Evolutionary conservation across 2,797 vertebrate species (phyloP).

Genomic region (Crocidura indochinensis): DNA sequence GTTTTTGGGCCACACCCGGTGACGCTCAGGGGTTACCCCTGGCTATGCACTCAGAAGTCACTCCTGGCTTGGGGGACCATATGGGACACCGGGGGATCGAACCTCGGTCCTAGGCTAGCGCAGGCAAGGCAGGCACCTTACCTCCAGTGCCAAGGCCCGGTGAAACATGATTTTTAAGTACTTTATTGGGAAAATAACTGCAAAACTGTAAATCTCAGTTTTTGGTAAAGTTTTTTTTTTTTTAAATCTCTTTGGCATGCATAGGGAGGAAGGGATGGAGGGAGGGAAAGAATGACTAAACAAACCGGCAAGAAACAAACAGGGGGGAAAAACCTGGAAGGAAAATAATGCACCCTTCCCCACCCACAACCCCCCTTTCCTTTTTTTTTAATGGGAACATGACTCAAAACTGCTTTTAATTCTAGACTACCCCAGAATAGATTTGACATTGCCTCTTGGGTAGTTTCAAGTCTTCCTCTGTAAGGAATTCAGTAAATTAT

Average conservation of each 20-base stretch:
- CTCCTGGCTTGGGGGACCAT: too few relatives aligned
- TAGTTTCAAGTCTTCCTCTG: slow-evolving; percentile 74
- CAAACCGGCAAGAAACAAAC: neutral
- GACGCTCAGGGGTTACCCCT: too few relatives aligned
- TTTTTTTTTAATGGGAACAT: slow-evolving; percentile 63
- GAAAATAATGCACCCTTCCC: slow-evolving; percentile 56
- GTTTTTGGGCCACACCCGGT: too few relatives aligned
- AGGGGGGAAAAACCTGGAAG: slow-evolving; percentile 49
- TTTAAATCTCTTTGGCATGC: slow-evolving; percentile 74
- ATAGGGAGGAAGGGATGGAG: slow-evolving; percentile 7
- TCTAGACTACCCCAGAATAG: slow-evolving; percentile 75
- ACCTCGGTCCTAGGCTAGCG: too few relatives aligned
- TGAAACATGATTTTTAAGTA: slow-evolving; percentile 71
- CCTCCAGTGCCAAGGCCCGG: too few relatives aligned
- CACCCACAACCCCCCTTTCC: slow-evolving; percentile 35
- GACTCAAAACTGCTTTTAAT: slow-evolving; percentile 56
- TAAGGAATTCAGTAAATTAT: slow-evolving; percentile 70
- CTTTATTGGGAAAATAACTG: slow-evolving; percentile 62
- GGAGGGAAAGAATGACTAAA: neutral
- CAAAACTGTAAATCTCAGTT: slow-evolving; percentile 63
- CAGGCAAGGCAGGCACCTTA: too few relatives aligned
- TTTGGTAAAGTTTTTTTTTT: slow-evolving; percentile 14
- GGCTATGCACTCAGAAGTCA: too few relatives aligned
- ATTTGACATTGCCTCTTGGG: slow-evolving; percentile 63
- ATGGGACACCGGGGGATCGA: too few relatives aligned